A percentile compares a stretch with the other conserved stretches of the same genome.
phyloP scores from a whole-genome alignment of 2,888 invertebrate species.

The Eupelmus urozonus region DNA sequence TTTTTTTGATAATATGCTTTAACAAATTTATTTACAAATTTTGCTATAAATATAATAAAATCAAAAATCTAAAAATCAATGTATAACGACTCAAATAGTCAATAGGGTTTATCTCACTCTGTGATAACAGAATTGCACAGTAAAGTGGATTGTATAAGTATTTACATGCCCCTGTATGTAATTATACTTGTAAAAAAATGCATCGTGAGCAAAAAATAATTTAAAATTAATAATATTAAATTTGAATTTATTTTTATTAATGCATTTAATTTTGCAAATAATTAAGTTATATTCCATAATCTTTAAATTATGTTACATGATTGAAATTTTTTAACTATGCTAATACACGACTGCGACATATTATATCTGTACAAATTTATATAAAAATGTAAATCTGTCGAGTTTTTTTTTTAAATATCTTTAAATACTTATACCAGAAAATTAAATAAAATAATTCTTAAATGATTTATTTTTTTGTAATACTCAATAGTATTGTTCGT shows the following conservation, averaged over 20 bases:
- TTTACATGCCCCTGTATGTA: slow-evolving; percentile 12
- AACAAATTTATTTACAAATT: slow-evolving; percentile 32
- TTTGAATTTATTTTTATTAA: slow-evolving; percentile 21
- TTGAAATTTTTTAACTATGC: slow-evolving; percentile 22
- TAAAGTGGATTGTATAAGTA: slow-evolving; percentile 37
- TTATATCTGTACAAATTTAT: slow-evolving; percentile 17
- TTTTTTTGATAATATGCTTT: slow-evolving; percentile 17
- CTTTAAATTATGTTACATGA: slow-evolving; percentile 20
- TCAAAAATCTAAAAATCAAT: slow-evolving; percentile 48
- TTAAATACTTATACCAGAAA: slow-evolving; percentile 17
- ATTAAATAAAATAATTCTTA: background rate
- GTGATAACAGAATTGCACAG: slow-evolving; percentile 56
- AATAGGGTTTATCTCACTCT: slow-evolving; percentile 50
- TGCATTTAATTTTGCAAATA: slow-evolving; percentile 15
- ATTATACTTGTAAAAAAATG: slow-evolving; percentile 31
- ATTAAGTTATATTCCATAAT: slow-evolving; percentile 21
- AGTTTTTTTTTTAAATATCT: slow-evolving; percentile 37
- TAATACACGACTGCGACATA: background rate
- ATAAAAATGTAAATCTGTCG: slow-evolving; percentile 7
- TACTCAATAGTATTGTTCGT: background rate
- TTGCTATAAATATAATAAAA: slow-evolving; percentile 44
- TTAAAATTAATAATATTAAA: slow-evolving; percentile 9
- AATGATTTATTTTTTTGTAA: background rate
- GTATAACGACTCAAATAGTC: slow-evolving; percentile 40
- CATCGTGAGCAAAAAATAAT: slow-evolving; percentile 20